Evolutionary conservation across 92 coral and sea anemone genomes (phyloP), one percentile per base, ranked within the genome.

Genomic region (Diadumene lineata): DNA sequence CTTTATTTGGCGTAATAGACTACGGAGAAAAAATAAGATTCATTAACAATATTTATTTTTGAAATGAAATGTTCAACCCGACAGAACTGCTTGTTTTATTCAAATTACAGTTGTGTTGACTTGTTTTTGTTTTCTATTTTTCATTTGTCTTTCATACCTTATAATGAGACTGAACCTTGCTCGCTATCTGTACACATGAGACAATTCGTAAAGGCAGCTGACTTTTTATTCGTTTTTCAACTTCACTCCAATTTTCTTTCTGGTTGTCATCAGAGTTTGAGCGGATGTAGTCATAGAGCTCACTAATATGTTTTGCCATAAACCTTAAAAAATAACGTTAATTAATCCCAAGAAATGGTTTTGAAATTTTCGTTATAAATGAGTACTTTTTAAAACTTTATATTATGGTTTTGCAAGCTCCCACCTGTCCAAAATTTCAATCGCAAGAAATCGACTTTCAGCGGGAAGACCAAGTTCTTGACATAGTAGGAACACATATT

Each of bases 341-440:
- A n/a, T 38, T 38, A 38, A 38, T 38, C 13, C 13, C 48, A 38
- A 6, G 13, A 6, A 38, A 4, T n/a, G n/a, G n/a, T n/a, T n/a
- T n/a, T n/a, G n/a, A n/a, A n/a, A n/a, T n/a, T n/a, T n/a, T n/a
- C n/a, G n/a, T 9, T 9, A 46, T 46, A 46, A 46, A 16, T 46
- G 9, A 16, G 16, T 9, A n/a, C n/a, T n/a, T n/a, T n/a, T n/a
- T n/a, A 44, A 17, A 11, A 18, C 22, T 15, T 29, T 11, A 65
- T 18, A 30, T 32, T 65, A 34, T 13, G 16, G n/a, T 1, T 27
- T 7, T 2, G 6, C 11, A 32, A 13, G 31, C 17, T 25, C 19
- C 60, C 72, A 89, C 99, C 92, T 96, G 84, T 96, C 99, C 79
- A 92, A 92, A 50, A 96, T 75, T 74, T 96, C 99, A 53, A 96